Evolutionary conservation across 2,113 vertebrate species (phyloP).

Genomic region (Megaceryle torquata): DNA sequence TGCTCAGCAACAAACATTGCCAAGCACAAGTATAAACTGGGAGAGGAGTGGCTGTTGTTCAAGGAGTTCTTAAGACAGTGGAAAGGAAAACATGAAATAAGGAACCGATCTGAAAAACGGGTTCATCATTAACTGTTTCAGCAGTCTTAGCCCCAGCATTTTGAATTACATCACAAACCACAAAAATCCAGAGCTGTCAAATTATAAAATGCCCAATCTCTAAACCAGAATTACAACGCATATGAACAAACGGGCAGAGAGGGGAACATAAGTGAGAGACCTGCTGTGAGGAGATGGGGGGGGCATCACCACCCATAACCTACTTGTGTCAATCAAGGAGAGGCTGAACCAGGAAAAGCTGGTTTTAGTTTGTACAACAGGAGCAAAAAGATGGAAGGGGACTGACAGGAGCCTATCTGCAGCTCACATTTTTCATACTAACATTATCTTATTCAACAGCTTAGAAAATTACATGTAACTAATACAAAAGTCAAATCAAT

Average conservation of each 20-base stretch:
- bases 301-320: background rate
- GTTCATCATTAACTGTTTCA: background rate
- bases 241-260: background rate
- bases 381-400: background rate
- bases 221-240: background rate
- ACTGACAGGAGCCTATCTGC: background rate
- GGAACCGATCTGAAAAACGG: background rate
- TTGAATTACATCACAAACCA: background rate
- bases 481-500: background rate
- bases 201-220: background rate
- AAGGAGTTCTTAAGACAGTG: background rate
- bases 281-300: background rate
- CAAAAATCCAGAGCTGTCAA: background rate
- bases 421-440: background rate
- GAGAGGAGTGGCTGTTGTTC: background rate
- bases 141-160: background rate
- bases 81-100: background rate
- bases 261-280: background rate
- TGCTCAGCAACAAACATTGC: too few relatives aligned
- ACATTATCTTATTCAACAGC: background rate
- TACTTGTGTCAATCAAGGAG: background rate
- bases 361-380: background rate
- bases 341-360: background rate
- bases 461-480: background rate
- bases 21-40: background rate